Base-by-base conservation (phyloP, 30 jellyfish, hydroid and myxozoan species). In the Catostylus mosaicus region DNA sequence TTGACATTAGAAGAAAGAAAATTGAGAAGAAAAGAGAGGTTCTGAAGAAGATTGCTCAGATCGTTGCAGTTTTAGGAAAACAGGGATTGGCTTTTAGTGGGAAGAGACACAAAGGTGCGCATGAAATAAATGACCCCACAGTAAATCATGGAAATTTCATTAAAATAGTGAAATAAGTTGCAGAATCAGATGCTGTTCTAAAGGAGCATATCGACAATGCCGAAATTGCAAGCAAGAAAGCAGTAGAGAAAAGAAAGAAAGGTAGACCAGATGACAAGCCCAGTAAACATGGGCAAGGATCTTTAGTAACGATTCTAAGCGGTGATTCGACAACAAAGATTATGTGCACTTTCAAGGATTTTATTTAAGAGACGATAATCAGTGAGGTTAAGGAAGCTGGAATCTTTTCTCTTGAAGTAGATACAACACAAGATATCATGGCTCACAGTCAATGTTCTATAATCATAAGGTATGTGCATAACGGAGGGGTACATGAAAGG, bases 401-500 rank as follows among this genome's bases (percentile, higher is more conserved):
- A 40, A 40, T 40, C 54, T 40, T 40, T 14, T 40, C 54, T 40
- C 54, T 40, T 66, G 65, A 66, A 27, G 52, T 8, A 7, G 78
- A 8, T 66, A 73, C 77, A 48, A 73, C 14, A 33, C 86, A 75
- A 50, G 74, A 52, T 50, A 75, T 75, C 77, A 75, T 68, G 81
- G 73, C 81, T 37, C 74, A 68, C 74, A 70, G 27, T 68, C 24
- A 68, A 68, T 68, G 75, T 12, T 14, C 81, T 68, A 37, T 68
- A 26, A 32, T 29, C 73, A 26, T 68, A 32, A 26, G 81, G 6
- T 68, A 68, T 33, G 81, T 68, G 74, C 73, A 33, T 68, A 34
- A 68, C 73, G 81, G 81, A 68, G 52, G 73, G 29, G 81, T 68
- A 26, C 81, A 68, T 37, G 81, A 24, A 68, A 68, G 52, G 74